Evolutionary conservation across 1,140 invertebrate species (phyloP), one percentile per base, ranked within the genome.

Genomic region (Dinoponera quadriceps): DNA sequence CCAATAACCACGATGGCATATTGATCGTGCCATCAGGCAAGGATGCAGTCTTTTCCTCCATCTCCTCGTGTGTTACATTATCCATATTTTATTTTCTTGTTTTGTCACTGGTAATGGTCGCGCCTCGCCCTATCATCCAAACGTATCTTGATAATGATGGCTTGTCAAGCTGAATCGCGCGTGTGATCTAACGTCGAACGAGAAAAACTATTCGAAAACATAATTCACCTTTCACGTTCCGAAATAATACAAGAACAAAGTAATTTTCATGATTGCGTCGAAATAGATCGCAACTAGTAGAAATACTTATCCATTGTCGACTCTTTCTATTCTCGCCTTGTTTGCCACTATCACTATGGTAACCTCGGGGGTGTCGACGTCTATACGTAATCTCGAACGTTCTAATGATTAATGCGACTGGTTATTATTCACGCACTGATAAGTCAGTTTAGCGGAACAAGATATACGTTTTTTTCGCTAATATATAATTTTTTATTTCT

Each of bases 1-100:
- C 90, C 69, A 88, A 2, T 13, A 91, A 82, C 90, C 90, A 91
- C 29, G 88, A 74, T 80, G 90, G 90, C 25, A 90, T 55, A 83
- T 90, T 86, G 38, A 57, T 49, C 18, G 66, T 55, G 18, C 51
- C 51, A 54, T 68, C 68, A 55, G 85, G 3, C 44, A 65, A 27
- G 18, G 74, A 63, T 57, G 49, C 48, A 18, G 48, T 78, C 13
- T 57, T 60, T 49, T 20, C 62, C 18, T 51, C n/a, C 13, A 18
- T 49, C 20, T 60, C 25, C 51, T 81, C 29, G 51, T 20, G 25
- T 0, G 16, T 60, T 44, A 54, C 48, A 72, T 88, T 66, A 33
- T 87, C 71, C 65, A 81, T 85, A 22, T 14, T 78, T 59, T 33
- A 65, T 84, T 87, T 85, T 33, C 60, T 85, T 75, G 59, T 59